phyloP scores from a whole-genome alignment of 1,140 invertebrate species.

The Rhyzopertha dominica region DNA sequence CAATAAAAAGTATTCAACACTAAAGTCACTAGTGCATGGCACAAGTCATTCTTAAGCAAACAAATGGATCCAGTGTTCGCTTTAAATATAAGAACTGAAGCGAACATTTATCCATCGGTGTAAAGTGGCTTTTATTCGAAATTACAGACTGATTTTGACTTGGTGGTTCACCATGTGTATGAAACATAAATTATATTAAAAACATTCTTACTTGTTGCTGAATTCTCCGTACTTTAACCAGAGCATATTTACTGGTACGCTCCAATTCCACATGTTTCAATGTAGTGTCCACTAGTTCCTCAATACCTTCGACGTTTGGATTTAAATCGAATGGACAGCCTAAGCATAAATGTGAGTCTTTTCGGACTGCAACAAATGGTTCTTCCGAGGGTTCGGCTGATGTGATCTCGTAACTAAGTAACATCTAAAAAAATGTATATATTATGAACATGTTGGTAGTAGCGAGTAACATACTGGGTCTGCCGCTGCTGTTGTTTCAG shows the following conservation, averaged over 20 bases:
- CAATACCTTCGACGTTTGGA: slow-evolving; percentile 30
- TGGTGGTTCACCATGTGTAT: too few species aligned
- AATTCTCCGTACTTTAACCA: slow-evolving; percentile 30
- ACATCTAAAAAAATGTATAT: slow-evolving; percentile 1
- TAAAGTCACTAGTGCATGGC: too few species aligned
- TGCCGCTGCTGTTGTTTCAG: slow-evolving; percentile 2
- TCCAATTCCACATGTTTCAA: slow-evolving; percentile 35
- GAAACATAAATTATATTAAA: too few species aligned
- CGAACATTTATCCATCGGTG: too few species aligned
- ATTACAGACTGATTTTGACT: too few species aligned
- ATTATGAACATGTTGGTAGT: slow-evolving; percentile 8
- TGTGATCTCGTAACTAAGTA: too few species aligned
- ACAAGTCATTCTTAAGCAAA: too few species aligned
- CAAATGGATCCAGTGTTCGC: too few species aligned
- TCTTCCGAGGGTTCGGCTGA: slow-evolving; percentile 9
- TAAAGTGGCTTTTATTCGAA: too few species aligned
- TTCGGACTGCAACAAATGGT: slow-evolving; percentile 21
- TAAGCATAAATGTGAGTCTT: slow-evolving; percentile 18
- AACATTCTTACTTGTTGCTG: slow-evolving; percentile 33
- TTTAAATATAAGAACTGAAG: too few species aligned
- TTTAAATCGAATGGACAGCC: slow-evolving; percentile 37
- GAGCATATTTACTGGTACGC: slow-evolving; percentile 20
- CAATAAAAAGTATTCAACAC: too few species aligned
- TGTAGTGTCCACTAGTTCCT: slow-evolving; percentile 31
- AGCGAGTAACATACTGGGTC: not conserved